A percentile compares a stretch with the other conserved stretches of the same genome.
Conservation (phyloP, 2,797 vertebrate genomes). For the Siniperca undulata region DNA sequence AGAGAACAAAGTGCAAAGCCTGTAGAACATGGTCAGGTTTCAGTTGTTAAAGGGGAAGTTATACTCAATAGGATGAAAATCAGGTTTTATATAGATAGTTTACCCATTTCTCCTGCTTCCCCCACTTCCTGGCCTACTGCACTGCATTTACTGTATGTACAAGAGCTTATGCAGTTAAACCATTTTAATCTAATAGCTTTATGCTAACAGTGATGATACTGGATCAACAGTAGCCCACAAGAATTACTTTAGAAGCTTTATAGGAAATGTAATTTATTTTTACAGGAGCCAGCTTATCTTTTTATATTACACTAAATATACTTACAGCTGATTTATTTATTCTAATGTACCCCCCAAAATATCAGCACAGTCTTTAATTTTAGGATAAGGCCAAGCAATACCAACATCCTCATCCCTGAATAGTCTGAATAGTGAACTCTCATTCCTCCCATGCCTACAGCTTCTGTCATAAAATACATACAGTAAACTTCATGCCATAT, state of each 20-base stretch:
- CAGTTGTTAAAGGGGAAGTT: constrained; percentile 6
- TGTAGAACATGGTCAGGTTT: neutral
- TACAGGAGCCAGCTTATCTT: constrained; percentile 11
- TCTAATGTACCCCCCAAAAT: constrained; percentile 13
- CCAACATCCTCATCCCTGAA: neutral
- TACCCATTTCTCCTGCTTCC: neutral
- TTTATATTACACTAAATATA: constrained; percentile 19
- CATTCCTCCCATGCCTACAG: neutral
- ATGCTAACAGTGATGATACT: constrained; percentile 57
- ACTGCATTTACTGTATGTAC: constrained; percentile 46
- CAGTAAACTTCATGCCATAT: neutral
- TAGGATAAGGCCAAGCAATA: neutral
- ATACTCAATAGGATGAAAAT: constrained; percentile 2
- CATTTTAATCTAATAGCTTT: constrained; percentile 64
- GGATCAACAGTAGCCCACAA: constrained; percentile 49
- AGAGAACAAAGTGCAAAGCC: neutral
- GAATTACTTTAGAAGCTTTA: constrained; percentile 59
- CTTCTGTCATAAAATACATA: neutral
- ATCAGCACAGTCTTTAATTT: constrained; percentile 17
- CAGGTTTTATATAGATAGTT: neutral
- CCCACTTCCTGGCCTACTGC: constrained; percentile 16
- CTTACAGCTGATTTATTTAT: constrained; percentile 5
- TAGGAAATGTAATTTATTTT: constrained; percentile 47
- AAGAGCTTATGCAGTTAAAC: constrained; percentile 59
- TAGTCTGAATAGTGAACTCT: neutral